phyloP scores from a whole-genome alignment of 1,140 invertebrate genomes.

The Diuraphis noxia region DNA sequence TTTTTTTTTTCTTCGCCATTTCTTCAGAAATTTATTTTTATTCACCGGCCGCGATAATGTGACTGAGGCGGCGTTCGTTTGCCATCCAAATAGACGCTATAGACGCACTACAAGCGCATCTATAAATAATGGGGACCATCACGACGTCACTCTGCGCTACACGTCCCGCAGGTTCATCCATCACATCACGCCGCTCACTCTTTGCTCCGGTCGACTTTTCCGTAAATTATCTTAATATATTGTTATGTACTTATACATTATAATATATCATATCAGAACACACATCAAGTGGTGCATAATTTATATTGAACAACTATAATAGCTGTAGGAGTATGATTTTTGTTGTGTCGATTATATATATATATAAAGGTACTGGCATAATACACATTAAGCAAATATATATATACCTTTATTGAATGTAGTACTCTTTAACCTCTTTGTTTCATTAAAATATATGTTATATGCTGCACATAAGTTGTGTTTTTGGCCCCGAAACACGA shows the following conservation, averaged over 20 bases:
- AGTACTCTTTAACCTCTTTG: not conserved
- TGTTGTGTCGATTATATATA: not conserved
- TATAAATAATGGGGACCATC: constrained; percentile 25
- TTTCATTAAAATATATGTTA: not conserved
- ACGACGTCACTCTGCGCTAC: not conserved
- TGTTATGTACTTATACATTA: too few relatives aligned
- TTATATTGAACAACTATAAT: too few relatives aligned
- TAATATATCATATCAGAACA: too few relatives aligned
- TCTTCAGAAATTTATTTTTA: constrained; percentile 28
- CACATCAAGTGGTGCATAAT: too few relatives aligned
- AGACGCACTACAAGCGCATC: not conserved
- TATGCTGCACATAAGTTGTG: not conserved
- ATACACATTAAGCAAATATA: too few relatives aligned
- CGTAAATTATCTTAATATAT: not conserved
- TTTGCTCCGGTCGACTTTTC: not conserved
- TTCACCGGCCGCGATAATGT: constrained; percentile 1
- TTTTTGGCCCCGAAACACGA: not conserved
- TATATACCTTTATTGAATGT: too few relatives aligned
- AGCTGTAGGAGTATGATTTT: not conserved
- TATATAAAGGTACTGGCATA: too few relatives aligned
- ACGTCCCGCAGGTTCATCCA: not conserved
- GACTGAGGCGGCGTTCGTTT: not conserved
- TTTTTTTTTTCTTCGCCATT: not conserved
- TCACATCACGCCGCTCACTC: not conserved
- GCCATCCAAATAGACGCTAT: not conserved